Base-by-base conservation (phyloP, 2,797 vertebrate species). In the Microchirus variegatus region DNA sequence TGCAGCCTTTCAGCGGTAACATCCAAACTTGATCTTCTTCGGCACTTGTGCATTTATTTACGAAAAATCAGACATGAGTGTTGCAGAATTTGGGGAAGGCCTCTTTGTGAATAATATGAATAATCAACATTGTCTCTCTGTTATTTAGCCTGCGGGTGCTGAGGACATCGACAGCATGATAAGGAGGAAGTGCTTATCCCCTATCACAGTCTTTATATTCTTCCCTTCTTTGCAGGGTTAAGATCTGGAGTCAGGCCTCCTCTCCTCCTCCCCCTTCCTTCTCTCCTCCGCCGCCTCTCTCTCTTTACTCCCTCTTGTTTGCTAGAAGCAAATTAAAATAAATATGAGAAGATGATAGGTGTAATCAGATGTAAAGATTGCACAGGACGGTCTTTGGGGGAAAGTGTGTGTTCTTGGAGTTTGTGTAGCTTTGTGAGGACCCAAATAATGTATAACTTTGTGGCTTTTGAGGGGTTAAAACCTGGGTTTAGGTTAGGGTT, bases 291-390 rank as follows among this genome's bases (percentile, higher is more conserved):
- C 36, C 37, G 16, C 10, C 38, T 50, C 49, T 45, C 48, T 37
- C 44, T 14, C 59, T 61, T 71, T 68, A 70, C 68, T 77, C 72
- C 44, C 63, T 53, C 59, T 56, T 85, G 81, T 90, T 90, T 88
- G 81, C 59, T 26, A 70, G 84, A 80, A 63, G 73, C 71, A 83
- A 86, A 90, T 90, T 89, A 87, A 87, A 91, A 90, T 89, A 91
- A 91, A 90, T 86, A 90, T 87, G 83, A 89, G 84, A 85, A 89
- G 86, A 90, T 89, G 86, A 87, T 87, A 91, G 81, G 82, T 89
- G 85, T 88, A 89, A 91, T 91, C 81, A 89, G 84, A 91, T 90
- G 88, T 90, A 90, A 88, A 89, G 85, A 90, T 90, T 85, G 86
- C 78, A 83, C 80, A 80, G 81, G 77, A 81, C 47, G 61, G 86